phyloP scores from a whole-genome alignment of 2,888 invertebrate species.

The Drosophila yooni region DNA sequence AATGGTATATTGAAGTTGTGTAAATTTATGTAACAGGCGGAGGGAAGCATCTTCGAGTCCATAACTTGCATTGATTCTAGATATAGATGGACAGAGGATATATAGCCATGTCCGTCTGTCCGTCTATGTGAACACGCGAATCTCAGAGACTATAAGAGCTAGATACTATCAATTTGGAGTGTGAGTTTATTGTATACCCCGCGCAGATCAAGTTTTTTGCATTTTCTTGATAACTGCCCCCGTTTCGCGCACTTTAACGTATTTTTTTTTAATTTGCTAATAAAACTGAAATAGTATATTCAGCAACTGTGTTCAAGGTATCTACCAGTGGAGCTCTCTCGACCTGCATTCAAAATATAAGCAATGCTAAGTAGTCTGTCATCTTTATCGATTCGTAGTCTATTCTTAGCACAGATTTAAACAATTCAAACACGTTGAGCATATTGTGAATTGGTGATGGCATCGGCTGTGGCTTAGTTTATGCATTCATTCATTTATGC shows the following conservation, averaged over 20 bases:
- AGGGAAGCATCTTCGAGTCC: not conserved
- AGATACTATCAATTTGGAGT: not conserved
- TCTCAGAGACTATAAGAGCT: not conserved
- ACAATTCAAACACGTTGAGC: not conserved
- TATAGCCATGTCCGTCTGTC: not conserved
- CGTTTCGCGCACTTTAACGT: no score
- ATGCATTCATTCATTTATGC: conserved; percentile 12
- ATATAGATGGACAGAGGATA: not conserved
- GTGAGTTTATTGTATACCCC: not conserved
- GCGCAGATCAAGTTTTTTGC: no score
- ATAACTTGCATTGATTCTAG: not conserved
- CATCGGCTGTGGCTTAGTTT: not conserved
- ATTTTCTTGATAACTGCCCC: no score
- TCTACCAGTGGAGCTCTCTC: not conserved
- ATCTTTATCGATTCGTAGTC: not conserved
- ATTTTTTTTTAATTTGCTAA: not conserved
- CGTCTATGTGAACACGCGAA: no score
- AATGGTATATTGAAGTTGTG: not conserved
- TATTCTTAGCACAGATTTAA: not conserved
- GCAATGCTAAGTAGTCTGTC: not conserved
- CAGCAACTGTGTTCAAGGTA: not conserved
- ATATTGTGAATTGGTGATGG: not conserved
- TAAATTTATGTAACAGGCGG: no score
- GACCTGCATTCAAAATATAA: not conserved
- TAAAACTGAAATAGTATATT: not conserved